Conservation (phyloP, 2,113 vertebrate species). For the Collichthys lucidus region DNA sequence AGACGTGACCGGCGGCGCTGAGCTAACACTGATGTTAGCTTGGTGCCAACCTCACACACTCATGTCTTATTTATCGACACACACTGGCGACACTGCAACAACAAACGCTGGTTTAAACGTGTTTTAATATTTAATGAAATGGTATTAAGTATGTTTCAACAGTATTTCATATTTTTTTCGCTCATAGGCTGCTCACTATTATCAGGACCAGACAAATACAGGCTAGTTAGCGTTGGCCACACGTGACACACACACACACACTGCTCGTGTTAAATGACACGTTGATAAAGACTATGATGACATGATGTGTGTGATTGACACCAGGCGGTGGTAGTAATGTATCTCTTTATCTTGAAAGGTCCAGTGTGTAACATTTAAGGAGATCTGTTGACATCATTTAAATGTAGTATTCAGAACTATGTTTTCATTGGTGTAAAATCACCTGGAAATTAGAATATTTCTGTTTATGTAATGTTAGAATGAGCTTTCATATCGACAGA, state of each 20-base stretch:
- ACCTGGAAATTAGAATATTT: no score
- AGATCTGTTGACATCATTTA: no score
- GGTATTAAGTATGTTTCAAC: background rate
- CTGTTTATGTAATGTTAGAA: no score
- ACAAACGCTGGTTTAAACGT: background rate
- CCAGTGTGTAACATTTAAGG: no score
- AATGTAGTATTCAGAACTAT: no score
- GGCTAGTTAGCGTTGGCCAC: background rate
- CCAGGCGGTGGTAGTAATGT: background rate
- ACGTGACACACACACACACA: no score
- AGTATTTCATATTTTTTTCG: no score
- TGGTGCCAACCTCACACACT: background rate
- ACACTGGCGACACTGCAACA: no score
- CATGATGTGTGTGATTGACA: background rate
- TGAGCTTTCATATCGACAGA: no score
- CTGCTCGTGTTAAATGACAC: background rate
- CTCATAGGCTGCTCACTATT: no score
- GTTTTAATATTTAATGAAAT: background rate
- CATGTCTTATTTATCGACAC: background rate
- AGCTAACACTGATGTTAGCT: slow-evolving; percentile 8
- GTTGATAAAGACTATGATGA: background rate
- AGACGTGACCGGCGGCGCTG: background rate
- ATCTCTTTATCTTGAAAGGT: background rate
- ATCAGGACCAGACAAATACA: background rate
- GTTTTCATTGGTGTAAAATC: no score